phyloP scores from a whole-genome alignment of 2,888 invertebrate species.

The Deladenus siricidicola region DNA sequence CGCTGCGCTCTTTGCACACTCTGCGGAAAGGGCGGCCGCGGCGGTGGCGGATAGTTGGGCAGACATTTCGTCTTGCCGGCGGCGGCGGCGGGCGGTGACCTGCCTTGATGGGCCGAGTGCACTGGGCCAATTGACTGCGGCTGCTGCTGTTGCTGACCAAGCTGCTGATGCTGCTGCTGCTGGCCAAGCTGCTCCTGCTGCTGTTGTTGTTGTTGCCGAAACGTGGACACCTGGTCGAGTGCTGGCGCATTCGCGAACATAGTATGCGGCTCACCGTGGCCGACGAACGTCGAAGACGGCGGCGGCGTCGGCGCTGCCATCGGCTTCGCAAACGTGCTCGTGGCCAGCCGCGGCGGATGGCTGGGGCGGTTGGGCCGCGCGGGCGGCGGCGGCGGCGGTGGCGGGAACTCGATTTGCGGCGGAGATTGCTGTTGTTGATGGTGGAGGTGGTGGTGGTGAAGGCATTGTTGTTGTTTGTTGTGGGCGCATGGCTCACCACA shows the following conservation, averaged over 20 bases:
- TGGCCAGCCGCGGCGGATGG: slow-evolving; percentile 16
- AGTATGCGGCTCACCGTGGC: neutral
- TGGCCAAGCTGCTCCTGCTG: slow-evolving; percentile 1
- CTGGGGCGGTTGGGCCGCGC: slow-evolving; percentile 32
- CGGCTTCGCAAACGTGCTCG: neutral
- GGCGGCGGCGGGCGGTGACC: too few relatives aligned
- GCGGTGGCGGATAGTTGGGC: too few relatives aligned
- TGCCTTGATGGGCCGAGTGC: too few relatives aligned
- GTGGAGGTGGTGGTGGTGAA: neutral
- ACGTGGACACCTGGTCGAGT: slow-evolving; percentile 24
- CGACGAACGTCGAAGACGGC: too few relatives aligned
- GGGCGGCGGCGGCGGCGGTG: slow-evolving; percentile 34
- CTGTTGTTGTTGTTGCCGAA: slow-evolving; percentile 9
- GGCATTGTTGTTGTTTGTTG: too few relatives aligned
- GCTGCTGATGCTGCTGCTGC: slow-evolving; percentile 1
- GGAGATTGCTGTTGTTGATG: slow-evolving; percentile 13
- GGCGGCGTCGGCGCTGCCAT: slow-evolving; percentile 38
- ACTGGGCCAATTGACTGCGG: slow-evolving; percentile 40
- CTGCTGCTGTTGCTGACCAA: slow-evolving; percentile 36
- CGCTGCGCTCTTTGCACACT: too few relatives aligned
- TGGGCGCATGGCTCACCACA: too few relatives aligned
- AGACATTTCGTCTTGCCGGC: too few relatives aligned
- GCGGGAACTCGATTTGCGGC: slow-evolving; percentile 30
- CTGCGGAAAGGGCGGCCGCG: too few relatives aligned
- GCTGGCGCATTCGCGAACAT: neutral